These are phyloP conservation scores for Daboia siamensis DNA, from an alignment of 2,113 vertebrate genomes.

Conservation along the genomic window DNA sequence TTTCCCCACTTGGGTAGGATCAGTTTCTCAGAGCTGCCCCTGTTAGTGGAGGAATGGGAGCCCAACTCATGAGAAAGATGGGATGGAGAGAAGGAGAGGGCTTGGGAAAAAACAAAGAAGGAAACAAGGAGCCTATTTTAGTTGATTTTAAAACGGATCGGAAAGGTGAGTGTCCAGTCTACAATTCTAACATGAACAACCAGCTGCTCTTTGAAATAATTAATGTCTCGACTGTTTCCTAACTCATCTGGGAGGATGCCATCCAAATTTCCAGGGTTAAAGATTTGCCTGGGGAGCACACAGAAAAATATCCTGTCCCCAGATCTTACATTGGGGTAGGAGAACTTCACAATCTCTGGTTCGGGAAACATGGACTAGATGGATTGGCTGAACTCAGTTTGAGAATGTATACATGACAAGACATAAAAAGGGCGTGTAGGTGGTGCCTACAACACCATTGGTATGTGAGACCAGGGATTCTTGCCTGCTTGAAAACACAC, in stretches of 20 bases:
- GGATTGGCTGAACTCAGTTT: background rate
- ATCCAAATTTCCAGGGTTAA: background rate
- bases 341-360: background rate
- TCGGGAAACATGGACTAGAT: background rate
- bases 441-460: background rate
- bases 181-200: background rate
- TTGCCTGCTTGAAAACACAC: background rate
- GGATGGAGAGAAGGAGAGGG: constrained; percentile 96
- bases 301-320: background rate
- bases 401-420: background rate
- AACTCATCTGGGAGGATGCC: background rate
- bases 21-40: constrained; percentile 96
- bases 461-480: background rate
- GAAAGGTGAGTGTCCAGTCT: constrained; percentile 78
- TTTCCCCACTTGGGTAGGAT: constrained; percentile 85
- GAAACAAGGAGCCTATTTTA: constrained; percentile 92
- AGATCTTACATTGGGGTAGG: background rate
- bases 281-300: background rate
- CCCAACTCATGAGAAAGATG: constrained; percentile 98
- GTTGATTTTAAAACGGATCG: constrained; percentile 98
- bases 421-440: background rate
- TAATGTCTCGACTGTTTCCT: background rate
- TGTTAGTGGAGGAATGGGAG: constrained; percentile 93
- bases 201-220: background rate
- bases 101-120: constrained; percentile 92